A percentile compares a stretch with the other conserved stretches of the same genome.
Evolutionary conservation across 2,797 vertebrate species (phyloP).

Genomic region (Protonibea diacanthus): DNA sequence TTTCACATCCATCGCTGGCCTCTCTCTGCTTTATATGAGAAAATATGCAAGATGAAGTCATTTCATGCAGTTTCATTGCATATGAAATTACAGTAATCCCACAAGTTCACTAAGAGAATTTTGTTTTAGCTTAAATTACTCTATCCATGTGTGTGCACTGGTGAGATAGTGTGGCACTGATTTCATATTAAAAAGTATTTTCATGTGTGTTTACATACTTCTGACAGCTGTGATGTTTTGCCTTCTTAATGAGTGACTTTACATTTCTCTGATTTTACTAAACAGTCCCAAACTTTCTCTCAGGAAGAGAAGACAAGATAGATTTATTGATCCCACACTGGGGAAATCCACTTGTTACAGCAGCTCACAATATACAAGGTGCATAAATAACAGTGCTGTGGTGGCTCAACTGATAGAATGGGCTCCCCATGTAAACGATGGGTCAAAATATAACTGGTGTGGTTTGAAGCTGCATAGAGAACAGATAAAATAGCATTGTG

Average conservation of each 20-base stretch:
- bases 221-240: background rate
- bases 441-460: no score
- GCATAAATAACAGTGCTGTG: no score
- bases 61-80: no score
- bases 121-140: conserved; percentile 37
- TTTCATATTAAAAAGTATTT: conserved; percentile 5
- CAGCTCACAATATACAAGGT: no score
- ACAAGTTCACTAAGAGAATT: conserved; percentile 41
- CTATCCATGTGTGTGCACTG: background rate
- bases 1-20: conserved; percentile 24
- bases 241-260: background rate
- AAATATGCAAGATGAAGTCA: conserved; percentile 51
- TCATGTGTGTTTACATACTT: background rate
- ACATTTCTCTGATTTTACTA: background rate
- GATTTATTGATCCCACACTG: no score
- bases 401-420: no score
- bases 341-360: no score
- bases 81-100: conserved; percentile 59
- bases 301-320: no score
- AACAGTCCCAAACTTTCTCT: background rate
- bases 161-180: background rate
- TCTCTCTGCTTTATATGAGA: conserved; percentile 38
- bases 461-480: no score
- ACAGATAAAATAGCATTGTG: no score
- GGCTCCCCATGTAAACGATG: no score